Percentiles rank a stretch among this genome's conserved stretches.
Evolutionary conservation across 2,888 invertebrate genomes (phyloP).

Genomic region (Malachius bipustulatus): DNA sequence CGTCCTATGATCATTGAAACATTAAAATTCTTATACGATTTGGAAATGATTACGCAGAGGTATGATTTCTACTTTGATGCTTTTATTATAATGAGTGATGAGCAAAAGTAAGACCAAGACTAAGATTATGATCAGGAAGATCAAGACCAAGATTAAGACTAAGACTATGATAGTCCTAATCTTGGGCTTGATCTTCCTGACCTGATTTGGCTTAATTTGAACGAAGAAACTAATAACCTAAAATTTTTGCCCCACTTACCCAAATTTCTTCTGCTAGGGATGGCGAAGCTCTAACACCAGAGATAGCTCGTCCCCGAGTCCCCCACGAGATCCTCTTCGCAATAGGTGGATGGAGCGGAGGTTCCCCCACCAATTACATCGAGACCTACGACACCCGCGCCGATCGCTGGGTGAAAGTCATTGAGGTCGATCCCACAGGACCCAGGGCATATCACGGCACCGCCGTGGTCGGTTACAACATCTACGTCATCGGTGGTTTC

Average conservation of each 20-base stretch:
- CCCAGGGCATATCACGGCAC: conserved; percentile 91
- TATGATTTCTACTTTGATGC: too few species aligned
- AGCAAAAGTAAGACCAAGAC: too few species aligned
- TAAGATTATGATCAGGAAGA: too few species aligned
- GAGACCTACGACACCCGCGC: conserved; percentile 85
- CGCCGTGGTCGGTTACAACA: conserved; percentile 70
- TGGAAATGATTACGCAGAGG: conserved; percentile 69
- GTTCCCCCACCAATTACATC: conserved; percentile 63
- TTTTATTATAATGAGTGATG: too few species aligned
- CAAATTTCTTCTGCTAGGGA: conserved; percentile 41
- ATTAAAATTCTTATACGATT: conserved; percentile 79
- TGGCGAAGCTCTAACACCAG: conserved; percentile 72
- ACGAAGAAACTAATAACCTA: too few species aligned
- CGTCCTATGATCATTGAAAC: conserved; percentile 85
- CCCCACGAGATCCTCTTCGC: conserved; percentile 85
- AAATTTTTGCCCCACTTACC: not conserved
- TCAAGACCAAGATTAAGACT: too few species aligned
- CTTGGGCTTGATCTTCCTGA: too few species aligned
- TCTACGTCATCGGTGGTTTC: conserved; percentile 87
- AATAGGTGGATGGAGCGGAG: conserved; percentile 69
- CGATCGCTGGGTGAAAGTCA: conserved; percentile 77
- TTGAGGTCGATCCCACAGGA: conserved; percentile 69
- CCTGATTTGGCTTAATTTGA: too few species aligned
- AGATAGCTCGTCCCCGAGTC: conserved; percentile 69
- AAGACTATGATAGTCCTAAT: too few species aligned